Evolutionary conservation across 2,888 invertebrate genomes (phyloP).

Genomic region (Loripinus fragilis): DNA sequence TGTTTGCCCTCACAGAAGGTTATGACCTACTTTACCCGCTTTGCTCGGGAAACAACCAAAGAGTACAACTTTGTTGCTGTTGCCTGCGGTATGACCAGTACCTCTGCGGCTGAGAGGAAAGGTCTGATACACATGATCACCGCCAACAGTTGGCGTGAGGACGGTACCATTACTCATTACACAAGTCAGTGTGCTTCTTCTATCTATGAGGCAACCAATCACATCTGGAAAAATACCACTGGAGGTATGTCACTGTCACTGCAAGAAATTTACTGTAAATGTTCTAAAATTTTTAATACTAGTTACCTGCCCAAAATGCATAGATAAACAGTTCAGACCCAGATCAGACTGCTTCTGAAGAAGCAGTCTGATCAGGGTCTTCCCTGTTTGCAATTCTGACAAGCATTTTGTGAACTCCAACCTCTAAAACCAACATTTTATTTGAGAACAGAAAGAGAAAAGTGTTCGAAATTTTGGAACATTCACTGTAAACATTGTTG

Average conservation of each 20-base stretch:
- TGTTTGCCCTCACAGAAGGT: constrained; percentile 78
- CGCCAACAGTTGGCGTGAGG: constrained; percentile 80
- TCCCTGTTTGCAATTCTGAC: too few relatives aligned
- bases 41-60: constrained; percentile 75
- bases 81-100: constrained; percentile 70
- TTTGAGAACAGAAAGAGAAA: too few relatives aligned
- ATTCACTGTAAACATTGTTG: too few relatives aligned
- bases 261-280: too few relatives aligned
- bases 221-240: constrained; percentile 68
- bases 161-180: constrained; percentile 78
- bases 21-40: constrained; percentile 77
- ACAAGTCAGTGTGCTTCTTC: constrained; percentile 78
- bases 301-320: too few relatives aligned
- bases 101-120: constrained; percentile 71
- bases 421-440: too few relatives aligned
- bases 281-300: too few relatives aligned
- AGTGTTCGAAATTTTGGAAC: too few relatives aligned
- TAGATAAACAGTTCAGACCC: too few relatives aligned
- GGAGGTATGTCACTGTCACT: constrained; percentile 66
- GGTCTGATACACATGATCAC: constrained; percentile 78
- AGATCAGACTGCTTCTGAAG: too few relatives aligned
- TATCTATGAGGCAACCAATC: constrained; percentile 70
- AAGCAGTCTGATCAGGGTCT: too few relatives aligned
- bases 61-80: constrained; percentile 81
- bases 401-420: too few relatives aligned